phyloP scores from a whole-genome alignment of 2,113 vertebrate genomes.

The Lynx canadensis region DNA sequence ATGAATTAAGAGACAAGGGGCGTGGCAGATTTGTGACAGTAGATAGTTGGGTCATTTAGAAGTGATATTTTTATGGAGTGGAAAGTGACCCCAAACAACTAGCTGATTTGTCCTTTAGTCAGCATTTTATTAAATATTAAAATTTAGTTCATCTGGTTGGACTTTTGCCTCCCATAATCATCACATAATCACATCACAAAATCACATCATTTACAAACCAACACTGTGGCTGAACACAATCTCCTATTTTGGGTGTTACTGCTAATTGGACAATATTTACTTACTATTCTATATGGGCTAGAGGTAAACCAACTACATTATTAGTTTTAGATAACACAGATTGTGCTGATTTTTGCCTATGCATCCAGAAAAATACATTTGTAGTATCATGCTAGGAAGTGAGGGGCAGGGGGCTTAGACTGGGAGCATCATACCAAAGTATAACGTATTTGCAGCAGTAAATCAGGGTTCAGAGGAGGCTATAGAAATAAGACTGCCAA shows the following conservation, averaged over 20 bases:
- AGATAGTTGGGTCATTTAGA: background rate
- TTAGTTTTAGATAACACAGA: background rate
- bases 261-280: constrained; percentile 49
- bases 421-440: background rate
- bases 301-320: background rate
- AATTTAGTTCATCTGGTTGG: constrained; percentile 21
- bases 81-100: constrained; percentile 14
- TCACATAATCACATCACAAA: background rate
- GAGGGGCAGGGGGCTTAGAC: background rate
- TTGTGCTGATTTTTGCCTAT: background rate
- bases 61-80: background rate
- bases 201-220: constrained; percentile 33
- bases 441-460: background rate
- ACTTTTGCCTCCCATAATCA: background rate
- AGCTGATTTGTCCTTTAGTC: background rate
- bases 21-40: background rate
- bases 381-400: constrained; percentile 4
- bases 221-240: background rate
- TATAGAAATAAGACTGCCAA: background rate
- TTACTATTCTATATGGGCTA: constrained; percentile 4
- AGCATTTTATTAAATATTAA: constrained; percentile 48
- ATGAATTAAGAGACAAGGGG: background rate
- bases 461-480: constrained; percentile 21
- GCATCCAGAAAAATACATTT: background rate
- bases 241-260: constrained; percentile 10